Evolutionary conservation across 2,113 vertebrate genomes (phyloP).

Genomic region (Actenoides lindsayi): DNA sequence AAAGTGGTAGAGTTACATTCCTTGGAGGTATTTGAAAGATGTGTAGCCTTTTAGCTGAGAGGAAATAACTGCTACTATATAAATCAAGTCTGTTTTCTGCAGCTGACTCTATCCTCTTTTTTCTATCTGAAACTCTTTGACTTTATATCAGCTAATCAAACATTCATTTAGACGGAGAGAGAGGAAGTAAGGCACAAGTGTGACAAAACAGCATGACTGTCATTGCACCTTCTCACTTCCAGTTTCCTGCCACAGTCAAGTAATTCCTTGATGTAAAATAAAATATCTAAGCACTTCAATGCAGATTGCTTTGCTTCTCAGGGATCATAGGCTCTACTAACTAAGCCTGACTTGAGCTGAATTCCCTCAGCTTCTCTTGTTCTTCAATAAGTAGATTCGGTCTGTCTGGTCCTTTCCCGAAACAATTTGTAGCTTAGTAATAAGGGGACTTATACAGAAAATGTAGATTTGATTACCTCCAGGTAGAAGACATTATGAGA

Average conservation of each 20-base stretch:
- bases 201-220: not conserved
- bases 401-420: not conserved
- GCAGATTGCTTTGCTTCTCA: not conserved
- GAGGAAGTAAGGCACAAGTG: not conserved
- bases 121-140: not conserved
- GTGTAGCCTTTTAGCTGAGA: not conserved
- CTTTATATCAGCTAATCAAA: not conserved
- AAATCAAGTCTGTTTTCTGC: not conserved
- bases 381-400: not conserved
- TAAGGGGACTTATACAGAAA: not conserved
- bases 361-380: not conserved
- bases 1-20: not conserved
- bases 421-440: not conserved
- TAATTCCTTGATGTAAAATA: not conserved
- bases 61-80: not conserved
- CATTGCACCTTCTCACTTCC: not conserved
- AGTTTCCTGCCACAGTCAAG: not conserved
- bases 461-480: not conserved
- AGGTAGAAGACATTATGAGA: not conserved
- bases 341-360: not conserved
- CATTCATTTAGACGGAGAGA: not conserved
- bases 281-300: not conserved
- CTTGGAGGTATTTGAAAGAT: not conserved
- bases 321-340: not conserved
- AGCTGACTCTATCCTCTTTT: not conserved